Evolutionary conservation across 2,797 vertebrate species (phyloP).

Genomic region (Lepilemur septentrionalis): DNA sequence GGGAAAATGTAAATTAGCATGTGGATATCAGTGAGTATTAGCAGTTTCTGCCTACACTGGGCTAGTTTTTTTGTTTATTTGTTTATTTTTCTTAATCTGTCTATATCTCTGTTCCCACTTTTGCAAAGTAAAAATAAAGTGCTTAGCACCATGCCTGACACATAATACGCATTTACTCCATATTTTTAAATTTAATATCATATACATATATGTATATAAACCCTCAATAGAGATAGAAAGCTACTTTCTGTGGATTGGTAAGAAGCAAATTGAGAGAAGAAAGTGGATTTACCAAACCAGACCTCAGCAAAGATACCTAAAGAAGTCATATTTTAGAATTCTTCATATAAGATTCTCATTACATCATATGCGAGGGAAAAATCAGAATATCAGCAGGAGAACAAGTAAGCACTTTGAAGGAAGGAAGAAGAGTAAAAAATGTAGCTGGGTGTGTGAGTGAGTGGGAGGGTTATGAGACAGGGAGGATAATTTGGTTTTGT

Average conservation of each 20-base stretch:
- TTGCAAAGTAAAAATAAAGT: neutral
- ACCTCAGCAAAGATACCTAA: neutral
- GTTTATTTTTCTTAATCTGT: neutral
- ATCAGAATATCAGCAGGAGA: neutral
- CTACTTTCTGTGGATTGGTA: neutral
- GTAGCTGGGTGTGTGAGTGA: neutral
- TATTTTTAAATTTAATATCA: neutral
- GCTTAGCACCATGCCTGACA: neutral
- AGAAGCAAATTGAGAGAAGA: neutral
- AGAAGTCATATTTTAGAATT: neutral
- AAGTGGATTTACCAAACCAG: neutral
- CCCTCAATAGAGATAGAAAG: neutral
- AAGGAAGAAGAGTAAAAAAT: neutral
- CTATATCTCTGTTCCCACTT: neutral
- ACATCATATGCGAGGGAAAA: neutral
- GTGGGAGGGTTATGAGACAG: neutral
- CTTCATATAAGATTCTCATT: neutral
- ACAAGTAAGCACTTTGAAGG: neutral
- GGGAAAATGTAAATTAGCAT: neutral
- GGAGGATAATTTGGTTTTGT: constrained; percentile 35
- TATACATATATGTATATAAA: neutral
- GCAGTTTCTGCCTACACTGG: neutral
- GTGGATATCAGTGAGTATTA: neutral
- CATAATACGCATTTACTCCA: neutral
- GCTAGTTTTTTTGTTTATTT: neutral